Evolutionary conservation across 2,113 vertebrate species (phyloP).

Genomic region (Azemiops feae): DNA sequence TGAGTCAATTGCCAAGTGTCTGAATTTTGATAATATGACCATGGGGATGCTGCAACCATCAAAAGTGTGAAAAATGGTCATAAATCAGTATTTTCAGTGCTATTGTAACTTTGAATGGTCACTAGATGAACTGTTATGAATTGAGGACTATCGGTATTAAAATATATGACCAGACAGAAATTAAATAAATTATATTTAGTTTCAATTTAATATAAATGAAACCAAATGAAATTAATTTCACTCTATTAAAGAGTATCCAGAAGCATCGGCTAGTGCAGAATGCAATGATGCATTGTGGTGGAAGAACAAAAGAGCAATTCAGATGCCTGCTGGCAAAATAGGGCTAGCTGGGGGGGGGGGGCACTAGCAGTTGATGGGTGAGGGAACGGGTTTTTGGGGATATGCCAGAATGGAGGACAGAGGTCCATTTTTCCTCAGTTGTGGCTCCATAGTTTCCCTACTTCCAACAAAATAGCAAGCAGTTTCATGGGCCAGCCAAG

Average conservation of each 20-base stretch:
- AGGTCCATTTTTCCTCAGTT: neutral
- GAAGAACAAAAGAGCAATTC: too few species aligned
- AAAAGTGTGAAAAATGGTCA: neutral
- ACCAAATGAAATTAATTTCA: neutral
- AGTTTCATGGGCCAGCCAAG: neutral
- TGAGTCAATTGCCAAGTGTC: too few species aligned
- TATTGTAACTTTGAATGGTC: neutral
- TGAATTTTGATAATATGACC: neutral
- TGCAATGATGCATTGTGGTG: too few species aligned
- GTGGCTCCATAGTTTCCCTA: neutral
- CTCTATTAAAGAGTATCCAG: neutral
- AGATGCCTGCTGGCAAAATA: too few species aligned
- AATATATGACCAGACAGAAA: neutral
- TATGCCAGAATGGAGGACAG: neutral
- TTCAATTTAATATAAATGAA: neutral
- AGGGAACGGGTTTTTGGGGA: neutral
- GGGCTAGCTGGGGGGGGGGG: neutral
- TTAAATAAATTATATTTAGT: neutral
- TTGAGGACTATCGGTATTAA: neutral
- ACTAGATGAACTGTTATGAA: neutral
- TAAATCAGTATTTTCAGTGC: neutral
- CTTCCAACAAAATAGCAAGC: neutral
- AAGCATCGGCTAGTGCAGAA: neutral
- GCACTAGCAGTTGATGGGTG: neutral
- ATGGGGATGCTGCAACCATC: neutral